phyloP scores from a whole-genome alignment of 2,113 vertebrate species.

The Chitala chitala region DNA sequence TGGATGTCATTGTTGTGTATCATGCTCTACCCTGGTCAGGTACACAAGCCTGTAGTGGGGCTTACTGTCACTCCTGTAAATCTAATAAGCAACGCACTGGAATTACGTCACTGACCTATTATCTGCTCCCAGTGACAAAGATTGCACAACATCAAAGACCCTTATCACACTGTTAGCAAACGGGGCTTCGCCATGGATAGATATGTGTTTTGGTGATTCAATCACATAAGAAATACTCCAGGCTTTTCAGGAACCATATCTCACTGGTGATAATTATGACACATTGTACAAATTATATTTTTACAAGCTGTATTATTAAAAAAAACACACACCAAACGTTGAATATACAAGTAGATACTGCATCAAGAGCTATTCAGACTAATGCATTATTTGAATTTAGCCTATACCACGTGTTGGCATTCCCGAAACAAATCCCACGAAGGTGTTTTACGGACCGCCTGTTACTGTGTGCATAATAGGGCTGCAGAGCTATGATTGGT shows the following conservation, averaged over 20 bases:
- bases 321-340: too few species aligned
- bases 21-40: too few species aligned
- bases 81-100: conserved; percentile 8
- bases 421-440: too few species aligned
- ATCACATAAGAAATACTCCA: not conserved
- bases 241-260: too few species aligned
- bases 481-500: not conserved
- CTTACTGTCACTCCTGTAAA: not conserved
- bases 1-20: not conserved
- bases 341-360: too few species aligned
- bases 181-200: not conserved
- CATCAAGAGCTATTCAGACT: too few species aligned
- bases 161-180: conserved; percentile 5
- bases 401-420: too few species aligned
- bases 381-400: too few species aligned
- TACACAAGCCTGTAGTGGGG: not conserved
- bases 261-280: too few species aligned
- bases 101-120: not conserved
- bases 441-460: not conserved
- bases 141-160: conserved; percentile 1
- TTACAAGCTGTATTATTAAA: too few species aligned
- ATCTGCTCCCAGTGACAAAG: conserved; percentile 4
- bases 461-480: not conserved
- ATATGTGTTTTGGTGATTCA: not conserved
- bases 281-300: too few species aligned